These are phyloP conservation scores for Mayetiola destructor DNA, from an alignment of 2,888 invertebrate species.

Conservation along the genomic window DNA sequence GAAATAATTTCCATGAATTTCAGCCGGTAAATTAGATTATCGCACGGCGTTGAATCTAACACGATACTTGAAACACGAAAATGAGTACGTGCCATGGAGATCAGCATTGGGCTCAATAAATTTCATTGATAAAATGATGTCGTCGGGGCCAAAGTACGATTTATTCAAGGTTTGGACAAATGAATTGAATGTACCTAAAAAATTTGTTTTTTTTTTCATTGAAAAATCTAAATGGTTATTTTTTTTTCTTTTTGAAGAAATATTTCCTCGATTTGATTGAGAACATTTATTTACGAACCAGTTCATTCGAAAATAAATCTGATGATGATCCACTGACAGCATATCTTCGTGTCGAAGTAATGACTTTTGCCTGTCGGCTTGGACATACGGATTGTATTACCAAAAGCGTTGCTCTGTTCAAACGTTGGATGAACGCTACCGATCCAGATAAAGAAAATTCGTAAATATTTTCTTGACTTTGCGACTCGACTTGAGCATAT, in stretches of 20 bases:
- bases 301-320: slow-evolving; percentile 50
- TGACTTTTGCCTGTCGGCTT: slow-evolving; percentile 60
- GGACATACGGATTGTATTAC: slow-evolving; percentile 58
- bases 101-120: slow-evolving; percentile 60
- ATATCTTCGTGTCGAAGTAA: slow-evolving; percentile 54
- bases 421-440: slow-evolving; percentile 57
- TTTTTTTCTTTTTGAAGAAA: slow-evolving; percentile 37
- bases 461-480: slow-evolving; percentile 35
- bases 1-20: too few species aligned
- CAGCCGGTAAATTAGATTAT: slow-evolving; percentile 36
- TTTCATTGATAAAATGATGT: slow-evolving; percentile 66
- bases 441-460: slow-evolving; percentile 61
- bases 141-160: slow-evolving; percentile 54
- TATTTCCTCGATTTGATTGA: slow-evolving; percentile 51
- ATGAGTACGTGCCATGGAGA: slow-evolving; percentile 81
- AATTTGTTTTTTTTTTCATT: neutral
- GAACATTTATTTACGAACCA: slow-evolving; percentile 52
- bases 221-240: neutral
- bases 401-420: slow-evolving; percentile 56
- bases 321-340: slow-evolving; percentile 46
- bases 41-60: slow-evolving; percentile 63
- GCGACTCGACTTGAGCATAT: neutral
- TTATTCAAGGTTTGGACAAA: slow-evolving; percentile 41
- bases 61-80: slow-evolving; percentile 60
- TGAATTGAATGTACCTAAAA: neutral